Conservation (phyloP, 1,140 invertebrate genomes). For the Mesaphorura yosii region DNA sequence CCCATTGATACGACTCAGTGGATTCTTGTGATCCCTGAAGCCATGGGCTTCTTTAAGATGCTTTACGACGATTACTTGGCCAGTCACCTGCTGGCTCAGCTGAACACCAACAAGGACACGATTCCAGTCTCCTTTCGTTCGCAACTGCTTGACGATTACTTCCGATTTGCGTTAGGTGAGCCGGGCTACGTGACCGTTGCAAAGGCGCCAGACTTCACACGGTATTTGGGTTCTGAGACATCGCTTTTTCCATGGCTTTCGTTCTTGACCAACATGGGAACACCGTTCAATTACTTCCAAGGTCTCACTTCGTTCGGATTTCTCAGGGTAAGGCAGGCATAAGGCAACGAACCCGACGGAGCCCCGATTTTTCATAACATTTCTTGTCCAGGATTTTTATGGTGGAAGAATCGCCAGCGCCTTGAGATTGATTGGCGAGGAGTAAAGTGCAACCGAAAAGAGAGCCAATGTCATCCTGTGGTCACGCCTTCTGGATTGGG, state of each 20-base stretch:
- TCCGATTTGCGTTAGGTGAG: slow-evolving; percentile 11
- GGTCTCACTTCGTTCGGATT: no score
- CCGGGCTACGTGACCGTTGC: background rate
- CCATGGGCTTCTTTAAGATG: slow-evolving; percentile 19
- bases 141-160: slow-evolving; percentile 24
- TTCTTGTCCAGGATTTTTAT: no score
- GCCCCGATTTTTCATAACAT: no score
- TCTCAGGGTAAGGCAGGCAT: no score
- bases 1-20: slow-evolving; percentile 5
- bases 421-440: no score
- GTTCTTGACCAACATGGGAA: background rate
- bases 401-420: no score
- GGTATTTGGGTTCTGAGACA: slow-evolving; percentile 4
- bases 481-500: no score
- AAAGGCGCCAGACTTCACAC: slow-evolving; percentile 6
- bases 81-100: background rate
- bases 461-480: no score
- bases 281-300: background rate
- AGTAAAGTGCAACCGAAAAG: no score
- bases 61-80: slow-evolving; percentile 14
- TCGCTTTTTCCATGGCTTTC: slow-evolving; percentile 7
- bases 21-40: slow-evolving; percentile 20
- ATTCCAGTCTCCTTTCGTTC: slow-evolving; percentile 7
- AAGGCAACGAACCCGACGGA: no score
- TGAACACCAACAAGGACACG: background rate